Conservation (phyloP, 2,888 invertebrate species). For the Drosophila picticornis region DNA sequence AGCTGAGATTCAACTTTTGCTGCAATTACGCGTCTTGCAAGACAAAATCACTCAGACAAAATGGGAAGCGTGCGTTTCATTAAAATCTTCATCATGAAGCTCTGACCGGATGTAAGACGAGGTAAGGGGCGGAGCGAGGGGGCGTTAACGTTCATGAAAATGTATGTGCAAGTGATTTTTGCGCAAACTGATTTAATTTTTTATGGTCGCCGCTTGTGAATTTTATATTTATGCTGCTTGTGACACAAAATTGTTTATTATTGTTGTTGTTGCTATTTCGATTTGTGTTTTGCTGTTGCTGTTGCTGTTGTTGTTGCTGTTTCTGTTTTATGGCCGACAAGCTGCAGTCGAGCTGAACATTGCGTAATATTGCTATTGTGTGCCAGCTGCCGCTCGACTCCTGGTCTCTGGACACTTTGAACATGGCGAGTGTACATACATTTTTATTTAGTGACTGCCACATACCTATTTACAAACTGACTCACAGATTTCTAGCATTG, state of each 20-base stretch:
- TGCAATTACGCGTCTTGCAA: slow-evolving; percentile 77
- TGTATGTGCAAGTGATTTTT: slow-evolving; percentile 70
- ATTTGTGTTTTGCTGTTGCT: slow-evolving; percentile 40
- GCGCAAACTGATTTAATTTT: slow-evolving; percentile 79
- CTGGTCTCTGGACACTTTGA: slow-evolving; percentile 18
- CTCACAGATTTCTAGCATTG: slow-evolving; percentile 58
- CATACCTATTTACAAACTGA: slow-evolving; percentile 25
- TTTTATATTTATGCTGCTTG: slow-evolving; percentile 62
- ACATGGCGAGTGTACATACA: slow-evolving; percentile 49
- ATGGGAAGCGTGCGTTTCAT: slow-evolving; percentile 78
- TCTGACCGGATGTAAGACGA: background rate
- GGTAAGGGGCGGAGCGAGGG: background rate
- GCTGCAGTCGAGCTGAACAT: slow-evolving; percentile 63
- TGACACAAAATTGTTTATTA: slow-evolving; percentile 19
- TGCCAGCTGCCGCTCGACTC: slow-evolving; percentile 20
- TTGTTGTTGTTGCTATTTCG: slow-evolving; percentile 43
- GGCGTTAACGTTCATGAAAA: slow-evolving; percentile 56
- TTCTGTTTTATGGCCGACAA: slow-evolving; percentile 52
- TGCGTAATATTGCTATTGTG: slow-evolving; percentile 5
- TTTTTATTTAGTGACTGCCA: slow-evolving; percentile 52
- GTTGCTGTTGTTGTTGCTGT: background rate
- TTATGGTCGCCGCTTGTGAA: slow-evolving; percentile 70
- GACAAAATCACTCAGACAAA: slow-evolving; percentile 78
- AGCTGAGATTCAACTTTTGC: slow-evolving; percentile 71
- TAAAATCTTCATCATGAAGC: slow-evolving; percentile 58